These are phyloP conservation scores for Gisinianus flammeolus DNA, from an alignment of 2,888 invertebrate genomes.

Conservation along the genomic window DNA sequence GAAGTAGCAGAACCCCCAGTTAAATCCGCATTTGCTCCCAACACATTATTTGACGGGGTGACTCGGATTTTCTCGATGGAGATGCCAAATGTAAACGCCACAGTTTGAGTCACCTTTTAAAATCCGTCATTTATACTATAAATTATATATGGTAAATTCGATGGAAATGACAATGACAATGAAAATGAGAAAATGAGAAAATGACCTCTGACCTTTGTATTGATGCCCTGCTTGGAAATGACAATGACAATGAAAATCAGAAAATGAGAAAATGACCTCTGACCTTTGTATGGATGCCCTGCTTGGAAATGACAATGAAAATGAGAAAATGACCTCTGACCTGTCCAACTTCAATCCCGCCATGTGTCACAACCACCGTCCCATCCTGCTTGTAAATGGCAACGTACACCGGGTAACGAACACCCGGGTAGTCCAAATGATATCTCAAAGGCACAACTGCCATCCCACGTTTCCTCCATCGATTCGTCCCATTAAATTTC, in stretches of 20 bases:
- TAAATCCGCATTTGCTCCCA: constrained; percentile 60
- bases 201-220: constrained; percentile 63
- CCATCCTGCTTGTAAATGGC: constrained; percentile 66
- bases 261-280: too few relatives aligned
- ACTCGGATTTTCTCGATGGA: constrained; percentile 61
- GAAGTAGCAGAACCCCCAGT: constrained; percentile 61
- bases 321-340: too few relatives aligned
- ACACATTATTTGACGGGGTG: constrained; percentile 60
- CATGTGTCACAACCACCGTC: constrained; percentile 62
- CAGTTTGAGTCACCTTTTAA: constrained; percentile 63
- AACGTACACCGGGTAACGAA: constrained; percentile 68
- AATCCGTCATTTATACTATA: too few relatives aligned
- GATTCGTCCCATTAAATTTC: constrained; percentile 72
- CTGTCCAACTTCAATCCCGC: constrained; percentile 63
- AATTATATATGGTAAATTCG: too few relatives aligned
- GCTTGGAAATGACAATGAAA: too few relatives aligned
- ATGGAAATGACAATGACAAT: background rate
- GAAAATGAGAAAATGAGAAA: too few relatives aligned
- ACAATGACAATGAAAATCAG: too few relatives aligned
- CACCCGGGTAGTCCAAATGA: constrained; percentile 63
- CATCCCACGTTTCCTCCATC: constrained; percentile 78
- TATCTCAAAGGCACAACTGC: constrained; percentile 73
- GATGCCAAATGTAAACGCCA: constrained; percentile 61
- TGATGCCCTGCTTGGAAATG: too few relatives aligned
- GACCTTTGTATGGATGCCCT: constrained; percentile 64